Conservation (phyloP, 2,113 vertebrate genomes). For the Gulo gulo region DNA sequence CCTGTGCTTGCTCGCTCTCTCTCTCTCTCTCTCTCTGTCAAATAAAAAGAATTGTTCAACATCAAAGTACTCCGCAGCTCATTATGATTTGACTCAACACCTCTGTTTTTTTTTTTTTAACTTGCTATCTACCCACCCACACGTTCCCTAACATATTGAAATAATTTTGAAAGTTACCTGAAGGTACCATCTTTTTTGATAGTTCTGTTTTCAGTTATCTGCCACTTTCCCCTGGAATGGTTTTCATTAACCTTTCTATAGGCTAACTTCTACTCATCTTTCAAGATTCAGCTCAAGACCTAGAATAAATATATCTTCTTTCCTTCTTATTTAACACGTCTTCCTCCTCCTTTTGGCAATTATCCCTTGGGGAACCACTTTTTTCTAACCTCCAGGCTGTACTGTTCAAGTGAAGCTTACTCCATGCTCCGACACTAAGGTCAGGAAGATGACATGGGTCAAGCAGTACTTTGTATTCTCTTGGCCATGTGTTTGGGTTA, state of each 20-base stretch:
- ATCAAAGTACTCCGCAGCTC: background rate
- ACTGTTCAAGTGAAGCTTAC: too few species aligned
- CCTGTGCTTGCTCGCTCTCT: fast-evolving
- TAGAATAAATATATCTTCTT: background rate
- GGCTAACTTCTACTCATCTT: too few species aligned
- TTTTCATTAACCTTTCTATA: background rate
- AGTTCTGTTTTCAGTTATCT: background rate
- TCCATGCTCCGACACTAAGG: fast-evolving
- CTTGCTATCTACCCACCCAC: fast-evolving
- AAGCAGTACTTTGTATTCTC: background rate
- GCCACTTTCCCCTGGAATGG: background rate
- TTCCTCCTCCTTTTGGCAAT: background rate
- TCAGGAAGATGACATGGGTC: background rate
- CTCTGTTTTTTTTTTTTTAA: background rate
- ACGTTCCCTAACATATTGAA: fast-evolving
- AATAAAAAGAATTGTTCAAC: background rate
- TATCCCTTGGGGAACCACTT: background rate
- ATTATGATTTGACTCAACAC: too few species aligned
- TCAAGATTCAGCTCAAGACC: background rate
- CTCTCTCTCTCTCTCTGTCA: too few species aligned
- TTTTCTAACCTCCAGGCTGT: background rate
- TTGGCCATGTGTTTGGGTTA: background rate
- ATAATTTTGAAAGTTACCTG: background rate
- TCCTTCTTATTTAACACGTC: background rate
- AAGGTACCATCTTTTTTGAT: fast-evolving